Conservation (phyloP, 1,140 invertebrate species). For the Zaprionus africanus region DNA sequence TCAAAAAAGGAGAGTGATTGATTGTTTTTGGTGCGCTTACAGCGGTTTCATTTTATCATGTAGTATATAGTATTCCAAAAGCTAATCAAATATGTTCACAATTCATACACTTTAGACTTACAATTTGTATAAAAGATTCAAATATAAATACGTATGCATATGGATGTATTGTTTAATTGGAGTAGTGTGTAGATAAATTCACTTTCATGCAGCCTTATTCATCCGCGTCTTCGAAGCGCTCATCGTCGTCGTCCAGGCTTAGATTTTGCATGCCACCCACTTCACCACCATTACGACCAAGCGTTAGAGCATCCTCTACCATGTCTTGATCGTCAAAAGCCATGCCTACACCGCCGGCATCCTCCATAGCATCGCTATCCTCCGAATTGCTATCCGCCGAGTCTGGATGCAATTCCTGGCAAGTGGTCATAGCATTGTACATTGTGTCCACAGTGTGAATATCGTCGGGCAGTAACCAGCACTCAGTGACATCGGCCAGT, state of each 20-base stretch:
- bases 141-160: constrained; percentile 56
- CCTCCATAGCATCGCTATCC: constrained; percentile 73
- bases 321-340: constrained; percentile 65
- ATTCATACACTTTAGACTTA: constrained; percentile 60
- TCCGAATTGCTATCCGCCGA: constrained; percentile 80
- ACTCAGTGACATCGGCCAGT: constrained; percentile 73
- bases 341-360: constrained; percentile 61
- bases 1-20: constrained; percentile 51
- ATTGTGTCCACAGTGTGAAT: constrained; percentile 76
- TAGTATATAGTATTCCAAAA: constrained; percentile 74
- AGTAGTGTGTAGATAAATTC: constrained; percentile 30
- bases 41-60: constrained; percentile 44
- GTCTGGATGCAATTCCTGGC: constrained; percentile 79
- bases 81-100: constrained; percentile 71
- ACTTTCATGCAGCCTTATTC: constrained; percentile 57
- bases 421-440: constrained; percentile 78
- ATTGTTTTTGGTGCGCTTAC: constrained; percentile 56
- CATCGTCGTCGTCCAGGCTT: constrained; percentile 75
- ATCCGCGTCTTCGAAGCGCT: constrained; percentile 81
- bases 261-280: constrained; percentile 72
- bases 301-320: constrained; percentile 59
- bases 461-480: constrained; percentile 77
- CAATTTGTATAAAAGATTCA: constrained; percentile 66
- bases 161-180: constrained; percentile 43
- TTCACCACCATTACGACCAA: constrained; percentile 60